Base-by-base conservation (phyloP, 2,888 invertebrate species). In the Calameuta pallipes region DNA sequence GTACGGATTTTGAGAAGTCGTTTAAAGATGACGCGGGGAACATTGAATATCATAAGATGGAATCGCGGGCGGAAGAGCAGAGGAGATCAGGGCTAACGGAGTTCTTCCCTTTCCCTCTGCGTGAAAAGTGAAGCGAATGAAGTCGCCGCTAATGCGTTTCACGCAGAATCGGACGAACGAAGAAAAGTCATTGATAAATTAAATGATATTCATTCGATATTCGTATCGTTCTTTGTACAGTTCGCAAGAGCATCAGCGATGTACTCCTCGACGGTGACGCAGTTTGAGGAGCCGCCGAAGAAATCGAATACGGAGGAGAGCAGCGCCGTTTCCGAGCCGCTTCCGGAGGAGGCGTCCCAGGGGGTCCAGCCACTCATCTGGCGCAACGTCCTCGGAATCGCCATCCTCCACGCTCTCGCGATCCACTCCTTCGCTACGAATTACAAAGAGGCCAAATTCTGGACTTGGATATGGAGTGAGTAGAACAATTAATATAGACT, bases 401-500 rank as follows among this genome's bases (percentile, higher is more conserved):
- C 90, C 2, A 12, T 92, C 13, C 90, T 94, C 56, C 95, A 95
- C 83, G 23, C 94, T 0, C 79, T 92, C 0, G 92, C 92, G 3
- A 0, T 93, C 0, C 84, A 92, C 79, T 91, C 91, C 78, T 86
- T 93, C 9, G 0, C 91, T 9, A 86, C 88, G n/a, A 91, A 85
- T 85, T 90, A 90, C 80, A 78, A 83, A 9, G 79, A 89, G 71
- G 85, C 93, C 81, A 85, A 92, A 80, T 77, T 93, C 81, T 90
- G 92, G 82, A 93, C 94, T 1, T 85, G 92, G 68, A 12, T 93
- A n/a, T 95, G 93, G 88, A 92, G 95, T 95, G 91, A 94, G 95
- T 93, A 86, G 77, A 30, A 2, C 4, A 30, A 2, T 15, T 4
- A 4, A 15, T 41, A 37, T 13, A 37, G 37, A 13, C 4, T 37